phyloP scores from a whole-genome alignment of 2,113 vertebrate genomes.

The Ailurus styani region DNA sequence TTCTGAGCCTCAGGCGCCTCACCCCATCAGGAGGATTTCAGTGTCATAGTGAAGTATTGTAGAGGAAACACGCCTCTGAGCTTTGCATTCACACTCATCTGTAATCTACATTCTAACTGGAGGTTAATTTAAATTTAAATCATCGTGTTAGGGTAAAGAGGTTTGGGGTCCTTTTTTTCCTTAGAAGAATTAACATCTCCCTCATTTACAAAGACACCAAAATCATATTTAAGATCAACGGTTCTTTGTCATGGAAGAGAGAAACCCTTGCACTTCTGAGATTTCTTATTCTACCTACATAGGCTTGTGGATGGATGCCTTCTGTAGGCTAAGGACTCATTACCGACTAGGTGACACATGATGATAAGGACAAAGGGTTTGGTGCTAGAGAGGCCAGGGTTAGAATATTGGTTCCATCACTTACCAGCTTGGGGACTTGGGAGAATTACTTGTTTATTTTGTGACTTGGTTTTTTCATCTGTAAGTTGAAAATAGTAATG shows the following conservation, averaged over 20 bases:
- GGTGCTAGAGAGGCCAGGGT: not conserved
- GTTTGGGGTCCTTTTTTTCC: not conserved
- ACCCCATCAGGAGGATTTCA: not conserved
- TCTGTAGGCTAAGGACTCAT: not conserved
- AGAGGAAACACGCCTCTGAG: not conserved
- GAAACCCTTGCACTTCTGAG: not conserved
- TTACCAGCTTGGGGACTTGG: not conserved
- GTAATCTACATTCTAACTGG: not conserved
- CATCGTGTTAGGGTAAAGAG: not conserved
- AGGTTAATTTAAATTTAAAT: not conserved
- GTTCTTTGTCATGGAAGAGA: not conserved
- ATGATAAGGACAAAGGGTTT: not conserved
- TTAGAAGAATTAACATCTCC: not conserved
- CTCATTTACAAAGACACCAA: not conserved
- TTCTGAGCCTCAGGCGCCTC: not conserved
- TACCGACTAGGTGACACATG: not conserved
- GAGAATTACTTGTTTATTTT: not conserved
- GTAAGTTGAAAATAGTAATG: not conserved
- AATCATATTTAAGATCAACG: not conserved
- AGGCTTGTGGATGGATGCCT: not conserved
- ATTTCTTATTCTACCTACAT: not conserved
- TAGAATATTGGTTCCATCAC: not conserved
- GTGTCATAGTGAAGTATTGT: not conserved
- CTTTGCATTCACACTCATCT: not conserved
- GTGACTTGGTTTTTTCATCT: not conserved